Evolutionary conservation across 2,797 vertebrate genomes (phyloP), one percentile per base, ranked within the genome.

Genomic region (Catharus ustulatus): DNA sequence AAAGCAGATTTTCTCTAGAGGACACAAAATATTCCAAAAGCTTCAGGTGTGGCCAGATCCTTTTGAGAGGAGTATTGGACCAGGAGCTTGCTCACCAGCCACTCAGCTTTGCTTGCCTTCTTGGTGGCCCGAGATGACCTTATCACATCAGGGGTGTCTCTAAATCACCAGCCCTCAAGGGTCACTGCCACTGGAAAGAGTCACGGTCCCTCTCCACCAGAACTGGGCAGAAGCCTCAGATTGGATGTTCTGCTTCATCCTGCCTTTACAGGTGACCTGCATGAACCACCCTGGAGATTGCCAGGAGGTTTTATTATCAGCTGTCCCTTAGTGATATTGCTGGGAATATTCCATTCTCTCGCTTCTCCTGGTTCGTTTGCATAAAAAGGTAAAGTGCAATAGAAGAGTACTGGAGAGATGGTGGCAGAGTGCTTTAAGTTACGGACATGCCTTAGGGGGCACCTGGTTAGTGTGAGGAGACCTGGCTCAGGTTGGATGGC

Each of bases 301-400:
- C 85, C 73, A 58, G 89, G 90, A 89, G 85, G 38, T 79, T 93
- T 92, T 77, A 9, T 45, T 68, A 59, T 80, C 73, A 84, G 48
- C 49, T 81, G 86, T 90, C 73, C 72, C 52, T 7, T 16, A 48
- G 49, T 67, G 77, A 32, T 68, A 49, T 68, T 7, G 23, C 63
- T 72, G 51, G 75, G 80, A 92, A 67, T 71, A 71, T 91, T 96
- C 89, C 88, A 79, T 93, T 97, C 89, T 94, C 78, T 93, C 38
- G 91, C 87, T 94, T 88, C 82, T 93, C 46, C 43, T 34, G 71
- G 84, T 95, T 95, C 3, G 1, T 29, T 78, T 12, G 3, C 36
- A 7, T 86, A 74, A 88, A 92, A 78, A 88, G 82, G 73, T 93
- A 52, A 97, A 92, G 95, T 96, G 94, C 90, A 96, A 94, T 95